phyloP scores from a whole-genome alignment of 2,888 invertebrate species.

The Mythimna pallens region DNA sequence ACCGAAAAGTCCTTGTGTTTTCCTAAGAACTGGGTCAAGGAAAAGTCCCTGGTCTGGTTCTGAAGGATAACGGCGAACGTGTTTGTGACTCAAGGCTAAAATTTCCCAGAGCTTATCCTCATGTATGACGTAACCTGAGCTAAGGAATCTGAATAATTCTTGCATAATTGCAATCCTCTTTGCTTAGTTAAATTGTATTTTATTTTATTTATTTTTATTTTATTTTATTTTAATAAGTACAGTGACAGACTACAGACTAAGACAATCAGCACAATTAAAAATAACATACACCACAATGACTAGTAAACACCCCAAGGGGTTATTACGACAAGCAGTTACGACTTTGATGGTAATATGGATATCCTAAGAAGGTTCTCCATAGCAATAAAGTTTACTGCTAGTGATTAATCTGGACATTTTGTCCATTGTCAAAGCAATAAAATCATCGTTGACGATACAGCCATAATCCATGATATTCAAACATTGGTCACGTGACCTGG shows the following conservation, averaged over 20 bases:
- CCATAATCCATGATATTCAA: constrained; percentile 66
- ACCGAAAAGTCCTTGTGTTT: constrained; percentile 44
- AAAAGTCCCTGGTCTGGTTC: constrained; percentile 67
- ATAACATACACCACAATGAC: neutral
- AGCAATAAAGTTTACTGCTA: constrained; percentile 44
- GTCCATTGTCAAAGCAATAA: constrained; percentile 57
- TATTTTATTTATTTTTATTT: too few relatives aligned
- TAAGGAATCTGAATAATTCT: constrained; percentile 28
- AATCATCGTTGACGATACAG: constrained; percentile 54
- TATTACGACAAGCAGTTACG: neutral
- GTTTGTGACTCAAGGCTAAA: constrained; percentile 63
- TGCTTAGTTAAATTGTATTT: constrained; percentile 5
- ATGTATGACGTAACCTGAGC: constrained; percentile 46
- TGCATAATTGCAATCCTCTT: constrained; percentile 34
- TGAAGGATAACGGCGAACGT: constrained; percentile 63
- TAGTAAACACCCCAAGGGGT: neutral
- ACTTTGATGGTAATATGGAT: constrained; percentile 26
- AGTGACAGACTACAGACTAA: too few relatives aligned
- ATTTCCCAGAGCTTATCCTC: constrained; percentile 56
- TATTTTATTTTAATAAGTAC: too few relatives aligned
- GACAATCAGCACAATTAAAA: too few relatives aligned
- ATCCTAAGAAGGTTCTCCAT: constrained; percentile 32
- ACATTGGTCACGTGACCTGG: constrained; percentile 66
- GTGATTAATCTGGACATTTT: constrained; percentile 45
- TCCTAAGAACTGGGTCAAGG: constrained; percentile 75